phyloP scores from a whole-genome alignment of 2,113 vertebrate species.

The Saimiri boliviensis region DNA sequence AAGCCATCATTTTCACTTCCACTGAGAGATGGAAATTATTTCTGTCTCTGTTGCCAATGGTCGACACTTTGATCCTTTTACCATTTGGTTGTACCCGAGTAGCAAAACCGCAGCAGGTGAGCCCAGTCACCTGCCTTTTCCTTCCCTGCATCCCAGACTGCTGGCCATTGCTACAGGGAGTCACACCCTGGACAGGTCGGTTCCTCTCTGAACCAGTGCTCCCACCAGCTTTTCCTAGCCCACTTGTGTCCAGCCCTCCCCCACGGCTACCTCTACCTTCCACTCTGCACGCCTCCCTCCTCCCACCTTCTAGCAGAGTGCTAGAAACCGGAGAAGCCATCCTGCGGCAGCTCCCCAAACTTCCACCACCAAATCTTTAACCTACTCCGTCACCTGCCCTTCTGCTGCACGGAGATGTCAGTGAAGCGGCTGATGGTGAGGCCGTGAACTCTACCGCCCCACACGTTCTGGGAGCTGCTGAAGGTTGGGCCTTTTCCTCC shows the following conservation, averaged over 20 bases:
- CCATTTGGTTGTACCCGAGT: neutral
- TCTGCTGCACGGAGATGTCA: neutral
- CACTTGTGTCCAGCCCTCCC: neutral
- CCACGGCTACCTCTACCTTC: neutral
- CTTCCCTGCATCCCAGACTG: neutral
- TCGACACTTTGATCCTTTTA: neutral
- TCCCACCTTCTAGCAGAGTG: neutral
- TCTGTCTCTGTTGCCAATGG: neutral
- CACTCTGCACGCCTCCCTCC: neutral
- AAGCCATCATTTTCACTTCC: neutral
- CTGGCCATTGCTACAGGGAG: neutral
- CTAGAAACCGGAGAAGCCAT: neutral
- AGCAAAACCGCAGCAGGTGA: neutral
- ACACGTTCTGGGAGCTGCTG: neutral
- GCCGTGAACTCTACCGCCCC: neutral
- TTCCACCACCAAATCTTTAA: neutral
- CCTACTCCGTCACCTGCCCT: fast-evolving
- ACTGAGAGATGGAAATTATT: neutral
- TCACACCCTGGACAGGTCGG: fast-evolving
- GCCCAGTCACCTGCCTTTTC: neutral
- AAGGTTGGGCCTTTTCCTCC: no score
- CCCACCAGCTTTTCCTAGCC: neutral
- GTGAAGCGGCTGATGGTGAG: no score
- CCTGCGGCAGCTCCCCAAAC: neutral
- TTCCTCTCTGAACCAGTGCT: neutral